Evolutionary conservation across 2,888 invertebrate genomes (phyloP).

Genomic region (Pandemis heparana): DNA sequence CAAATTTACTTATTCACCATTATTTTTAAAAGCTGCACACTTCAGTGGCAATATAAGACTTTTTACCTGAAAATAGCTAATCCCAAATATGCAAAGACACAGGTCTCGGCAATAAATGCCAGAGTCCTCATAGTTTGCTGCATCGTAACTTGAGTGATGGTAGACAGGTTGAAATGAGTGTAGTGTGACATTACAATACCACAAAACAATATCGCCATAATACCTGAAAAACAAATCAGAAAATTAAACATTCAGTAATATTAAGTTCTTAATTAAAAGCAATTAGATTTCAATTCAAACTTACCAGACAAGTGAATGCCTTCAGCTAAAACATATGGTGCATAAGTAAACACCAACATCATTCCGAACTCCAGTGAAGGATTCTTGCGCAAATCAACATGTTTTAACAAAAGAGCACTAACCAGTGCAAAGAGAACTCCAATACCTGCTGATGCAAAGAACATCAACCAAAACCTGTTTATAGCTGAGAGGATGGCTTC

Average conservation of each 20-base stretch:
- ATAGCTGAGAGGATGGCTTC: slow-evolving; percentile 96
- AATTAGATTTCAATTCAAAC: slow-evolving; percentile 27
- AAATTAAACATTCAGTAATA: slow-evolving; percentile 1
- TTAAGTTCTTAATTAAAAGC: not conserved
- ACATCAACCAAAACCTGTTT: slow-evolving; percentile 97
- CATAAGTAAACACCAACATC: slow-evolving; percentile 99
- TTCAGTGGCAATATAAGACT: not conserved
- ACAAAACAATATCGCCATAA: slow-evolving; percentile 99
- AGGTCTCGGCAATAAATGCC: slow-evolving; percentile 99
- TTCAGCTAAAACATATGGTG: slow-evolving; percentile 99
- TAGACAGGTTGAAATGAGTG: slow-evolving; percentile 99
- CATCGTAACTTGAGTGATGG: slow-evolving; percentile 99
- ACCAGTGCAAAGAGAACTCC: slow-evolving; percentile 97
- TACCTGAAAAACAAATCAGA: slow-evolving; percentile 87
- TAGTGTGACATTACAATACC: slow-evolving; percentile 99
- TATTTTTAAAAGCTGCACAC: not conserved
- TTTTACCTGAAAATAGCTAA: slow-evolving; percentile 89
- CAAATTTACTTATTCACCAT: not conserved
- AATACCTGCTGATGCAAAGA: slow-evolving; percentile 98
- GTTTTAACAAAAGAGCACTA: slow-evolving; percentile 96
- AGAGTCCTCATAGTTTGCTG: slow-evolving; percentile 99
- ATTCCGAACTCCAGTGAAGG: slow-evolving; percentile 99
- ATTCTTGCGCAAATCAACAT: slow-evolving; percentile 98
- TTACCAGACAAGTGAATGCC: slow-evolving; percentile 96
- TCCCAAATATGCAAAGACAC: slow-evolving; percentile 99